phyloP scores from a whole-genome alignment of 2,888 invertebrate genomes.

The Odontocolon sp. region DNA sequence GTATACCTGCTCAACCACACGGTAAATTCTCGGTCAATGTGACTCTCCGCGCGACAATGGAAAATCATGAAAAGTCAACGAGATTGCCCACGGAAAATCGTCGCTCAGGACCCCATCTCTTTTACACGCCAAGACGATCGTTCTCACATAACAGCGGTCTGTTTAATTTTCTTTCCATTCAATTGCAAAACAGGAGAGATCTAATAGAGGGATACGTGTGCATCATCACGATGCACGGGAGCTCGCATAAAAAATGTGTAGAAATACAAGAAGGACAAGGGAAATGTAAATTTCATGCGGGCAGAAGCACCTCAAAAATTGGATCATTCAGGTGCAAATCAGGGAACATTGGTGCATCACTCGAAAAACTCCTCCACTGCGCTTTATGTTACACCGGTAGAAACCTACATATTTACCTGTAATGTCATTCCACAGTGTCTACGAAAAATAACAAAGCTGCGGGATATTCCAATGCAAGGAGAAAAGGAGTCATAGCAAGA shows the following conservation, averaged over 20 bases:
- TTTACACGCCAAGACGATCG: too few species aligned
- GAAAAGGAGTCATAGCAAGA: conserved; percentile 24
- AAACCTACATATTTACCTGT: conserved; percentile 3
- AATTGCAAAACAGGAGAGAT: conserved; percentile 67
- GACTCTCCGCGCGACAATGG: conserved; percentile 50
- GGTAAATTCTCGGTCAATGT: conserved; percentile 42
- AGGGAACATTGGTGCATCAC: conserved; percentile 51
- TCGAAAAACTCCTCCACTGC: conserved; percentile 4
- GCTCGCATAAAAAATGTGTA: conserved; percentile 2
- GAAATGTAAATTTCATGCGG: neutral
- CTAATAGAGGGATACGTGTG: conserved; percentile 18
- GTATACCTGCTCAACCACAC: conserved; percentile 7
- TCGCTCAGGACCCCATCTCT: neutral
- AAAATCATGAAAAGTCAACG: conserved; percentile 71
- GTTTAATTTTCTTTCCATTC: conserved; percentile 62
- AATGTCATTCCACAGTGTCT: neutral
- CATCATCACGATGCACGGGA: conserved; percentile 6
- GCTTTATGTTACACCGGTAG: conserved; percentile 11
- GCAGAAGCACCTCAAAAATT: conserved; percentile 60
- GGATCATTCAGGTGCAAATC: conserved; percentile 73
- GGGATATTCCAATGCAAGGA: neutral
- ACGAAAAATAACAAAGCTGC: neutral
- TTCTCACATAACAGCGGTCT: conserved; percentile 23
- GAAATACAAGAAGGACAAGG: neutral
- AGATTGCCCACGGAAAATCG: conserved; percentile 68